These are phyloP conservation scores for Zoanthus gigantus DNA, from an alignment of 92 coral and sea anemone species.

Conservation along the genomic window DNA sequence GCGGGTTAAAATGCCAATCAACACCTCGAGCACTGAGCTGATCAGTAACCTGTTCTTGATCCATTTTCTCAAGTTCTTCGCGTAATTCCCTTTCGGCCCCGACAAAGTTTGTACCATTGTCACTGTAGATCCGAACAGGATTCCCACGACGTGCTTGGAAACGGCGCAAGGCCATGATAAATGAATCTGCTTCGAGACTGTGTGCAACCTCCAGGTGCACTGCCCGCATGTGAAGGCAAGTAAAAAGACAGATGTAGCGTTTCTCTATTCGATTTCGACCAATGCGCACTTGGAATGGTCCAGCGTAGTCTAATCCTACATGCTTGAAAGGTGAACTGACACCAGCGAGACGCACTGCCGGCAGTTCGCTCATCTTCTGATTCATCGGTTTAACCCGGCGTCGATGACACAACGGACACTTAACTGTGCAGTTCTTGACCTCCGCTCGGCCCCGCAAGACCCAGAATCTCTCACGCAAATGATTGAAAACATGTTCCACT, in stretches of 20 bases:
- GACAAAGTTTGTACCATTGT: too few relatives aligned
- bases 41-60: not conserved
- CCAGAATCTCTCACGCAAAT: conserved; percentile 57
- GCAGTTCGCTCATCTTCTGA: conserved; percentile 60
- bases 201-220: conserved; percentile 43
- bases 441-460: conserved; percentile 55
- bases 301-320: conserved; percentile 63
- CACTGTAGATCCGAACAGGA: too few relatives aligned
- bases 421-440: conserved; percentile 55
- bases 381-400: conserved; percentile 51
- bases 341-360: conserved; percentile 45
- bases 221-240: conserved; percentile 59
- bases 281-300: conserved; percentile 58
- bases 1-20: conserved; percentile 56
- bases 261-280: conserved; percentile 62
- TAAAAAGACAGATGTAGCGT: conserved; percentile 60
- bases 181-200: conserved; percentile 60
- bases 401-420: conserved; percentile 57
- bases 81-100: conserved; percentile 19
- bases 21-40: conserved; percentile 49
- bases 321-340: conserved; percentile 55
- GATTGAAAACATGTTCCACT: conserved; percentile 20
- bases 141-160: conserved; percentile 29
- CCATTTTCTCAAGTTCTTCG: conserved; percentile 29
- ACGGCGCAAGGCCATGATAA: conserved; percentile 58